phyloP scores from a whole-genome alignment of 2,888 invertebrate genomes.

The Agrotis clavis region DNA sequence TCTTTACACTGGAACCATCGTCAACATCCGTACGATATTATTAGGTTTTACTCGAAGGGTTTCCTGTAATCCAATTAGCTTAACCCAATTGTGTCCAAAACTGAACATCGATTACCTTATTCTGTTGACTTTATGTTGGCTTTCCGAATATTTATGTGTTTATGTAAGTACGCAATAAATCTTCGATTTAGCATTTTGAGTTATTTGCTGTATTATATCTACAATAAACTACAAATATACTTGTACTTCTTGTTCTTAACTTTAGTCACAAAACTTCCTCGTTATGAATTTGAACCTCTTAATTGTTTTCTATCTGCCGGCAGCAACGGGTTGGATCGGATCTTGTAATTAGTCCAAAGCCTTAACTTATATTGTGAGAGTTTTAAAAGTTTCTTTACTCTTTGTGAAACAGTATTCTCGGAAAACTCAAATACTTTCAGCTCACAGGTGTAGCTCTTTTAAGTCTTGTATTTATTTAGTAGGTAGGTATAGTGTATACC shows the following conservation, averaged over 20 bases:
- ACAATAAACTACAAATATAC: not conserved
- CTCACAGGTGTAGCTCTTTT: not conserved
- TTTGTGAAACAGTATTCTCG: not conserved
- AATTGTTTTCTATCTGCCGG: not conserved
- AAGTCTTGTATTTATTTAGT: no score
- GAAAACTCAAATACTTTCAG: not conserved
- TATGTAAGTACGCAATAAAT: slow-evolving; percentile 31
- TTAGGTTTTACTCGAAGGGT: slow-evolving; percentile 80
- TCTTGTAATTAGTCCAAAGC: not conserved
- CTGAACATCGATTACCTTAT: slow-evolving; percentile 79
- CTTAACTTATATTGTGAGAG: no score
- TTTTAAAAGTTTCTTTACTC: not conserved
- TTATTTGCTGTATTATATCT: slow-evolving; percentile 15
- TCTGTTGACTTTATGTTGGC: slow-evolving; percentile 61
- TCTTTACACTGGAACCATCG: slow-evolving; percentile 41
- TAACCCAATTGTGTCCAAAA: slow-evolving; percentile 86
- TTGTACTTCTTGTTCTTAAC: not conserved
- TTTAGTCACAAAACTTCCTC: not conserved
- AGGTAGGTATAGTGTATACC: no score
- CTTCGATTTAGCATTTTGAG: slow-evolving; percentile 27
- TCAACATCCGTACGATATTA: slow-evolving; percentile 63
- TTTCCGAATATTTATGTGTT: slow-evolving; percentile 60
- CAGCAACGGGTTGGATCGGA: not conserved
- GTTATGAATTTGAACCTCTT: not conserved
- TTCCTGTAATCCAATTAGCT: slow-evolving; percentile 87